Percentiles rank a stretch among this genome's conserved stretches.
Conservation (phyloP, 2,888 invertebrate species). For the Mimachlamys varia region DNA sequence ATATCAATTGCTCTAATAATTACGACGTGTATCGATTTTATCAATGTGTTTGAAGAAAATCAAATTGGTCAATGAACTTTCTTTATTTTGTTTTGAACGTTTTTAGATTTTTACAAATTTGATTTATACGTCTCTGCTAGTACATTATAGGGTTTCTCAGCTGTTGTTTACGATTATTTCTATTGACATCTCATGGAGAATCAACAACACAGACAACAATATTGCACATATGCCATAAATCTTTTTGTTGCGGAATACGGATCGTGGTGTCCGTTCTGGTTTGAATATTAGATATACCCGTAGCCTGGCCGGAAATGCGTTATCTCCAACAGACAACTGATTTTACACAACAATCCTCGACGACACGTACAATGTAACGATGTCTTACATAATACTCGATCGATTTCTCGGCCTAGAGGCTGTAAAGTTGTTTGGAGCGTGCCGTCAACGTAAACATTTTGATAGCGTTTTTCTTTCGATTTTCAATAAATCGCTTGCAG, state of each 20-base stretch:
- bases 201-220: neutral
- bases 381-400: constrained; percentile 13
- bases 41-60: too few species aligned
- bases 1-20: too few species aligned
- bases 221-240: neutral
- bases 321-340: neutral
- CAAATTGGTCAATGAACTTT: too few species aligned
- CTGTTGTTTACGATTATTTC: neutral
- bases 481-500: constrained; percentile 36
- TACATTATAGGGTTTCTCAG: too few species aligned
- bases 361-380: neutral
- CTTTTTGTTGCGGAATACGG: neutral
- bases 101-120: too few species aligned
- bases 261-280: neutral
- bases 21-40: too few species aligned
- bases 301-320: neutral
- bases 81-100: too few species aligned
- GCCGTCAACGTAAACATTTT: constrained; percentile 21
- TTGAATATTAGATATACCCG: neutral
- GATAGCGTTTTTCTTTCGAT: constrained; percentile 13
- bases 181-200: neutral
- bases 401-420: constrained; percentile 34
- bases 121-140: too few species aligned
- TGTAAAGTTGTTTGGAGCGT: neutral
- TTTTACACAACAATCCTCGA: neutral